Evolutionary conservation across 2,888 invertebrate genomes (phyloP), one percentile per base, ranked within the genome.

Genomic region (Odontocolon sp.): DNA sequence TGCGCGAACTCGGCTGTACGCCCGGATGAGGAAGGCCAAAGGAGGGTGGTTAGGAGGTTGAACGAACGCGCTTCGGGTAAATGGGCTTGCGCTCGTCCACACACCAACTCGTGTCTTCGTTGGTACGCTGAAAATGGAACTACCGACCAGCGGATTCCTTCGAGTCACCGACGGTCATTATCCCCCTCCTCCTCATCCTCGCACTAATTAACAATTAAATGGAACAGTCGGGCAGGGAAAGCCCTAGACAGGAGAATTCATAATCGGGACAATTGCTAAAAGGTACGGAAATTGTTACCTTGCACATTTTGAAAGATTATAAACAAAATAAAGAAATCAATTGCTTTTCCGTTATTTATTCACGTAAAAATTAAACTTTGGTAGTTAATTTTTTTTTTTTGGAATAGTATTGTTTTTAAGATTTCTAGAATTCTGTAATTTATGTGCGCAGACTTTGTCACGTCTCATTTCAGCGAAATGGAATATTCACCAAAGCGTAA

Each of bases 401-500:
- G 26, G 8, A 33, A 54, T 16, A 9, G 21, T 23, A 50, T 26
- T 2, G n/a, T 56, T 36, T 56, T 36, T 36, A 18, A 36, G 9
- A 33, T 21, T n/a, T 21, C 9, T 6, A 23, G n/a, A 67, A n/a
- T 56, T 16, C 36, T 6, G 11, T 38, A 26, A n/a, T n/a, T n/a
- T 5, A 18, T 40, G 3, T 42, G 14, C 6, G 11, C 6, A 3
- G 14, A 3, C 14, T 36, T 3, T 36, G 38, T 18, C 9, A 14
- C 47, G 28, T 31, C 50, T 59, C 54, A 42, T 71, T 59, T 70
- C 33, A 33, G 6, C 66, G n/a, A 56, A 33, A 68, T 71, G 67
- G 45, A 71, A 71, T 71, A 77, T 77, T 40, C 84, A 83, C 83
- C 83, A 75, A 83, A 85, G 83, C 61, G 72, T 89, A 89, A 90